Evolutionary conservation across 2,113 vertebrate species (phyloP).

Genomic region (Junco hyemalis): DNA sequence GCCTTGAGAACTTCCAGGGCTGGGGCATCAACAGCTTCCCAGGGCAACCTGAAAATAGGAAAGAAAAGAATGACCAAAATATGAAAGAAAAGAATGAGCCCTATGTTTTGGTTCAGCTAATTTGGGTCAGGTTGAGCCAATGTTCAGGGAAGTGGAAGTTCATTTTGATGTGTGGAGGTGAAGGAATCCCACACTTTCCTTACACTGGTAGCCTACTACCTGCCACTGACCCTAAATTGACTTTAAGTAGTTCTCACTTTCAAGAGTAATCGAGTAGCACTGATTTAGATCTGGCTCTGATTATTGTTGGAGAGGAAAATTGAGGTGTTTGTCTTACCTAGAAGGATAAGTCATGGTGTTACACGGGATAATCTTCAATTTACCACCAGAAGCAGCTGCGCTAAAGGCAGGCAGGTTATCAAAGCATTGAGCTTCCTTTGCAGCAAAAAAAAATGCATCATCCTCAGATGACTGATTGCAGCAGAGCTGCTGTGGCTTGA

Average conservation of each 20-base stretch:
- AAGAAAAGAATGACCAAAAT: neutral
- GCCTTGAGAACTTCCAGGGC: neutral
- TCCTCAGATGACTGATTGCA: neutral
- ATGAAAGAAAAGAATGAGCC: neutral
- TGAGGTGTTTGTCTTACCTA: neutral
- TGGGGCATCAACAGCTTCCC: neutral
- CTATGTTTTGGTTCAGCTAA: neutral
- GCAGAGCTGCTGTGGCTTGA: neutral
- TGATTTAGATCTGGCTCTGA: neutral
- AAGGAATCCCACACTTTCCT: neutral
- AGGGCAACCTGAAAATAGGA: fast-evolving
- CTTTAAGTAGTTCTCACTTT: neutral
- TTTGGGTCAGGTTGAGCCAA: neutral
- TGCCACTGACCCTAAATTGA: neutral
- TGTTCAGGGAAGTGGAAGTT: neutral
- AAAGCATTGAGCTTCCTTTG: neutral
- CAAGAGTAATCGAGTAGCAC: neutral
- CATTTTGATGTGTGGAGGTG: neutral
- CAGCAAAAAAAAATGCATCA: neutral
- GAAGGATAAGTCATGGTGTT: neutral
- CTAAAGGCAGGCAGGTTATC: neutral
- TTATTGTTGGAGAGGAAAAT: neutral
- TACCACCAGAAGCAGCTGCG: neutral
- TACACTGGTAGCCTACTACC: neutral
- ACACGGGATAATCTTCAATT: neutral